A percentile compares a stretch with the other conserved stretches of the same genome.
Evolutionary conservation across 2,113 vertebrate genomes (phyloP).

Genomic region (Rhinolophus ferrumequinum): DNA sequence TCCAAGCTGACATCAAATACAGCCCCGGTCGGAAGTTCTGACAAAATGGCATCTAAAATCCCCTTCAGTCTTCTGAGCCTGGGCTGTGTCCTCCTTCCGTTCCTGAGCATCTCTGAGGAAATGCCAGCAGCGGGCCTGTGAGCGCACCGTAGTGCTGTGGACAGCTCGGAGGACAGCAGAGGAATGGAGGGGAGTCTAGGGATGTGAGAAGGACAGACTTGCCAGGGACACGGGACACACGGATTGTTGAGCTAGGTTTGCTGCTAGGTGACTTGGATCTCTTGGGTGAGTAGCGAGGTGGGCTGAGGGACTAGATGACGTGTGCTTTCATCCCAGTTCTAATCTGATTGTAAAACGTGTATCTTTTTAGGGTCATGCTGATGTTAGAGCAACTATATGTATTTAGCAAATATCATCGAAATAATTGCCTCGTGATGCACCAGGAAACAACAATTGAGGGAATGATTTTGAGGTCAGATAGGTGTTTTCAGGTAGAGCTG

Average conservation of each 20-base stretch:
- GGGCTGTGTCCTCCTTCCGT: rapidly evolving
- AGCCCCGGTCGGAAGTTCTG: background rate
- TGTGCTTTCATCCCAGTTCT: background rate
- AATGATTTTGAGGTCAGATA: background rate
- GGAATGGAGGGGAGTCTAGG: background rate
- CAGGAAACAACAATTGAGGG: background rate
- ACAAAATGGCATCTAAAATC: background rate
- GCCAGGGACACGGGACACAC: background rate
- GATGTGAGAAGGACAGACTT: background rate
- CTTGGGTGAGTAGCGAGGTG: background rate
- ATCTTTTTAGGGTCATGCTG: background rate
- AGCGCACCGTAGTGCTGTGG: background rate
- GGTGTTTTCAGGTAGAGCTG: background rate
- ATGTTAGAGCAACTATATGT: background rate
- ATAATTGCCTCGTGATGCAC: background rate
- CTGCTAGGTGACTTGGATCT: background rate
- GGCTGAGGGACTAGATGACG: background rate
- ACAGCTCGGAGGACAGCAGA: background rate
- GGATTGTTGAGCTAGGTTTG: background rate
- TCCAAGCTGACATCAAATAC: background rate
- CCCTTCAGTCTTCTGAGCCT: background rate
- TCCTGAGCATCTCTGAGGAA: background rate
- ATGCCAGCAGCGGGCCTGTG: background rate
- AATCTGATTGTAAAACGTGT: background rate
- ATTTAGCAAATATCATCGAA: background rate